Conservation (phyloP, 1,140 invertebrate species). For the Ptiloglossa arizonensis region DNA sequence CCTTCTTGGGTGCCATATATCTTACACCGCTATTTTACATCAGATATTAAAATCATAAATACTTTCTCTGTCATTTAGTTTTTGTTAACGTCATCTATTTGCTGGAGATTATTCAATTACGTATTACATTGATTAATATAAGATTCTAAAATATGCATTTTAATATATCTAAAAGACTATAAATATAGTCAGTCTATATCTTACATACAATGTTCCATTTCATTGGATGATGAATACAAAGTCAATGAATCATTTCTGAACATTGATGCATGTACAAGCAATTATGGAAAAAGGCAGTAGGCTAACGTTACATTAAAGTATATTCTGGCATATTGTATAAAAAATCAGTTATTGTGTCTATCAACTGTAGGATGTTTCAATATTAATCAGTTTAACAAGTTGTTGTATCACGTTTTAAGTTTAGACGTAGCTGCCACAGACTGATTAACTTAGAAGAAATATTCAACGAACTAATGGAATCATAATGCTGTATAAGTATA, state of each 20-base stretch:
- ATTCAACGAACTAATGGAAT: constrained; percentile 51
- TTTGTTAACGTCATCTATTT: constrained; percentile 9
- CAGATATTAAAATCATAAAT: constrained; percentile 1
- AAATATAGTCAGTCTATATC: constrained; percentile 28
- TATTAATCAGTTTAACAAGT: constrained; percentile 36
- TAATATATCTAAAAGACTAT: constrained; percentile 22
- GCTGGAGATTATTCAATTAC: constrained; percentile 36
- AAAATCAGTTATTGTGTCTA: constrained; percentile 43
- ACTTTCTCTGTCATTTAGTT: constrained; percentile 4
- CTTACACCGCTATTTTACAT: constrained; percentile 17
- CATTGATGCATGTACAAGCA: constrained; percentile 41
- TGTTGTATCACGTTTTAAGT: constrained; percentile 35
- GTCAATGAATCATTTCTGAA: constrained; percentile 44
- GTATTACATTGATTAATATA: constrained; percentile 23
- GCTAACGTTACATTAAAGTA: constrained; percentile 38
- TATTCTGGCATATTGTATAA: constrained; percentile 42
- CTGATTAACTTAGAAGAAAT: constrained; percentile 44
- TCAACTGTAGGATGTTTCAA: constrained; percentile 44
- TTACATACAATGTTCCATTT: constrained; percentile 27
- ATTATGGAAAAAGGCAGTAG: constrained; percentile 37
- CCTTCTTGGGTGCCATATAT: constrained; percentile 58
- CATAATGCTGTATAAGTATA: constrained; percentile 44
- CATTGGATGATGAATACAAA: constrained; percentile 17
- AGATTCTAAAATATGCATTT: constrained; percentile 1
- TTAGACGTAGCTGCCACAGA: constrained; percentile 47